A percentile compares a stretch with the other conserved stretches of the same genome.
phyloP scores from a whole-genome alignment of 2,113 vertebrate genomes.

The Tor tambroides region DNA sequence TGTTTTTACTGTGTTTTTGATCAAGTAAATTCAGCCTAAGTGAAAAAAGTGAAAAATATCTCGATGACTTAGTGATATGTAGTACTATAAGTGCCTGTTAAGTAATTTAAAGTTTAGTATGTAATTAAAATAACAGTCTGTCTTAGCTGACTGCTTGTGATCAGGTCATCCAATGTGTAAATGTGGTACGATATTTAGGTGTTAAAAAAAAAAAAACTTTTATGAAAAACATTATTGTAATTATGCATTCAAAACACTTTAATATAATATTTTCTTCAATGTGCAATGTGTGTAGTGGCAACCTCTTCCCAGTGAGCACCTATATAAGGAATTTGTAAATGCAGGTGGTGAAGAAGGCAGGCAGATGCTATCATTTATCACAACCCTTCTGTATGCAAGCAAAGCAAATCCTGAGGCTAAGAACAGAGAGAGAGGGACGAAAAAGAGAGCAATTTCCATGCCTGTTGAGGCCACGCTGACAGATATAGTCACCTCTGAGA shows the following conservation, averaged over 20 bases:
- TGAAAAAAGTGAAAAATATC: no score
- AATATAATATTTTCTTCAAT: neutral
- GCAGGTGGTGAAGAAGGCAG: constrained; percentile 56
- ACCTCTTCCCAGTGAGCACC: neutral
- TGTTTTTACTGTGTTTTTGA: neutral
- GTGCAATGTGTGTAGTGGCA: neutral
- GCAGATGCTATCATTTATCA: constrained; percentile 69
- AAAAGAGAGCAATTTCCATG: constrained; percentile 36
- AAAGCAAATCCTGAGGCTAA: constrained; percentile 54
- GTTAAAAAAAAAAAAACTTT: neutral
- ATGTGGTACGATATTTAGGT: neutral
- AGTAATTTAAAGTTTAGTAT: neutral
- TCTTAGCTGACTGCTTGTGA: neutral
- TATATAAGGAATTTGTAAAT: neutral
- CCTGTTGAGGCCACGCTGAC: constrained; percentile 27
- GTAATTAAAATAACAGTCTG: neutral
- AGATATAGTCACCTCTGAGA: constrained; percentile 24
- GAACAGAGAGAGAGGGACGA: neutral
- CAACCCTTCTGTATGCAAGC: constrained; percentile 60
- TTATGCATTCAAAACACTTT: neutral
- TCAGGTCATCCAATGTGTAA: neutral
- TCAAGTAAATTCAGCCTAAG: neutral
- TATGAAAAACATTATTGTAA: neutral
- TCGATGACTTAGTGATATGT: neutral
- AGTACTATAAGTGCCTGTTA: neutral